Evolutionary conservation across 2,113 vertebrate species (phyloP), one percentile per base, ranked within the genome.

Genomic region (Semnornis frantzii): DNA sequence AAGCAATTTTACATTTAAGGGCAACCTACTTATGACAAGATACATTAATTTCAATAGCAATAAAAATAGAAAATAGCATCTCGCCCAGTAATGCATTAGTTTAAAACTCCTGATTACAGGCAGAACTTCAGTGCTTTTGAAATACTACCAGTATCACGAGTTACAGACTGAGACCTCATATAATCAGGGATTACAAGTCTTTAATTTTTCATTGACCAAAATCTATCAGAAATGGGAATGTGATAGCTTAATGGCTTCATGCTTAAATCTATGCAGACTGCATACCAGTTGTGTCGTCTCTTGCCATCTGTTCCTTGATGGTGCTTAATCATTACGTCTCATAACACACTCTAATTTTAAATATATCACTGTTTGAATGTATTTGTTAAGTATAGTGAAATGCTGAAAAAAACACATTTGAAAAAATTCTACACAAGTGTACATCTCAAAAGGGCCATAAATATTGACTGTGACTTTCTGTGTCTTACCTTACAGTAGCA

Each of bases 21-120:
- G 98, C 97, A 98, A 98, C 98, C 98, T 98, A 99, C 97, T 98
- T 99, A 98, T 97, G 98, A 99, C 98, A 98, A 97, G 91, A 96
- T 93, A 90, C 95, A 98, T 98, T 98, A 98, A 96, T 98, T 98
- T 98, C 98, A 98, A 89, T 94, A 90, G 97, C 89, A 88, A 87
- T 79, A 92, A 90, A 97, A 96, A 27, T 52, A 97, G 84, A 89
- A 81, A 94, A 91, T 50, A 94, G 71, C 92, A 98, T 84, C 95
- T 97, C 97, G n/a, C 84, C 97, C 88, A 83, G 33, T 81, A 93
- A 84, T 52, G 78, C 64, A 92, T 76, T 94, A 88, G 87, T 89
- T 94, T 63, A 89, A 91, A 95, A 97, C 54, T 85, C 93, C 52
- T 57, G 74, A 60, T 96, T 92, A 90, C 30, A 70, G 39, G 91